Evolutionary conservation across 2,797 vertebrate species (phyloP).

Genomic region (Tarsius wallacei): DNA sequence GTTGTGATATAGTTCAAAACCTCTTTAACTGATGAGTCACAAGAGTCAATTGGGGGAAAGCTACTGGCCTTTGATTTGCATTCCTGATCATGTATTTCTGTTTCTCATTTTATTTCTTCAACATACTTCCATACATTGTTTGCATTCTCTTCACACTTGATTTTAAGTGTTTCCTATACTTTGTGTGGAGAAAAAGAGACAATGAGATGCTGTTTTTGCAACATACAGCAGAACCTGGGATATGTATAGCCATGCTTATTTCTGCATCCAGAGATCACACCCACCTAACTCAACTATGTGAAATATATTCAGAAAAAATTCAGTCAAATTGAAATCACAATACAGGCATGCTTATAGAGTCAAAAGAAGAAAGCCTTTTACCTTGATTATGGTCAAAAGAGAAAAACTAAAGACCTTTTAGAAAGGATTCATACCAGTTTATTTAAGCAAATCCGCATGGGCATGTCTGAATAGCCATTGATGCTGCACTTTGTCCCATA

Average conservation of each 20-base stretch:
- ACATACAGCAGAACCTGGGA: neutral
- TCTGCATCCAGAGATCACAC: conserved; percentile 28
- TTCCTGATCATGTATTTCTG: neutral
- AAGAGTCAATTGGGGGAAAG: neutral
- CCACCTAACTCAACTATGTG: conserved; percentile 42
- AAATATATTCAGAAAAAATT: conserved; percentile 62
- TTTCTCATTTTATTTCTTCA: conserved; percentile 66
- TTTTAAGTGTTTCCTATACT: conserved; percentile 56
- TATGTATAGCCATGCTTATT: conserved; percentile 2
- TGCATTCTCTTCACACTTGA: conserved; percentile 61
- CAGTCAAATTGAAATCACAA: conserved; percentile 48
- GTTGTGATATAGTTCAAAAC: neutral
- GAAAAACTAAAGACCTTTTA: conserved; percentile 25
- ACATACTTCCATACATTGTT: conserved; percentile 5
- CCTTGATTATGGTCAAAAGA: conserved; percentile 35
- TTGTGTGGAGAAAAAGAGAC: conserved; percentile 22
- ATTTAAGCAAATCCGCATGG: conserved; percentile 59
- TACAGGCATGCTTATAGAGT: conserved; percentile 27
- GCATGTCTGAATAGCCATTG: conserved; percentile 73
- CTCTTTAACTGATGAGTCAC: neutral
- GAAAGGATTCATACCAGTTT: conserved; percentile 31
- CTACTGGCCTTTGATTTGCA: neutral
- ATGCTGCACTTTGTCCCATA: conserved; percentile 83
- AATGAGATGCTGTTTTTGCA: neutral
- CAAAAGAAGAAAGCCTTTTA: conserved; percentile 50